Base-by-base conservation (phyloP, 2,888 invertebrate species). In the Drosophila macrothrix region DNA sequence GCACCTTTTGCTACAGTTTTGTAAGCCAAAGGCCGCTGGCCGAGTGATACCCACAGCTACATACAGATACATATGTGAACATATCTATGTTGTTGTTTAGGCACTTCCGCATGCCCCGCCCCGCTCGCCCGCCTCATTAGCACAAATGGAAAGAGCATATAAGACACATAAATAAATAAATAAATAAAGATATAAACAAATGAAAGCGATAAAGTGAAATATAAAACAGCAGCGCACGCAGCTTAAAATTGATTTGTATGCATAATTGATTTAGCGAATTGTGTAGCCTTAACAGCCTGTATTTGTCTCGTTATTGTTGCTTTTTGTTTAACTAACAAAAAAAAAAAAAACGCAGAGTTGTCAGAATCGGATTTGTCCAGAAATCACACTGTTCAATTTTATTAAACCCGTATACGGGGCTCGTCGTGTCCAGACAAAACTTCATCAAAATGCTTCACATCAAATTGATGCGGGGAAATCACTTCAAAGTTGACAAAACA, bases 181-280 rank as follows among this genome's bases (percentile, higher is more conserved):
- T 22, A 53, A 41, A 58, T 35, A 60, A 31, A 62, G 46, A 49
- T 49, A 41, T 54, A 56, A 39, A 41, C 62, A 76, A 72, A 75
- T 62, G 54, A 73, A 73, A 78, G 63, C 59, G 63, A 67, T 60
- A 54, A 64, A 35, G 37, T 33, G 29, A 53, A 53, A 31, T 55
- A 76, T n/a, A 62, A 66, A 58, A 62, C 33, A 81, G 76, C 68
- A 70, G 72, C 70, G 65, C 63, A 81, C 79, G 82, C 84, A 87
- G 50, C 62, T 60, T 53, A 56, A 67, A 83, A 78, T 73, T 87
- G 70, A 73, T 83, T 80, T 85, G 90, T 88, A 83, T 85, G 85
- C 90, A 85, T 90, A 85, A 85, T 85, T 88, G 86, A 85, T 85
- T 85, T 72, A 39, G 80, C 73, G 69, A 80, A 75, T 72, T 76